A percentile compares a stretch with the other conserved stretches of the same genome.
Evolutionary conservation across 2,113 vertebrate species (phyloP).

Genomic region (Cynoglossus semilaevis): DNA sequence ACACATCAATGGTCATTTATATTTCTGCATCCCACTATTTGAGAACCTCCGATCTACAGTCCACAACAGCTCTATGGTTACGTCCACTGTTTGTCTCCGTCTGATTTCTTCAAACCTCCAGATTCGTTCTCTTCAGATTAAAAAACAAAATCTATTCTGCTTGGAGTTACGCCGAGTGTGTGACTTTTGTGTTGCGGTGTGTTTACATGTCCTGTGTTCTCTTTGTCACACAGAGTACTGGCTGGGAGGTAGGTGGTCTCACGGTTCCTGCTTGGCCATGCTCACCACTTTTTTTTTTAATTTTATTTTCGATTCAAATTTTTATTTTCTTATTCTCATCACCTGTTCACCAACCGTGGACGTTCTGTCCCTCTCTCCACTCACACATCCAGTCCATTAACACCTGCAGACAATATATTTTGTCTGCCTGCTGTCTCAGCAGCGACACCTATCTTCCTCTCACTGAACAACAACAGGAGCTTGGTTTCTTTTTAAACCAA

Average conservation of each 20-base stretch:
- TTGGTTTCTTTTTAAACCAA: slow-evolving; percentile 37
- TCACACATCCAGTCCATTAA: slow-evolving; percentile 89
- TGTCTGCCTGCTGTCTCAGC: slow-evolving; percentile 63
- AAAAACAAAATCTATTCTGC: slow-evolving; percentile 2
- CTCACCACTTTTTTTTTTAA: slow-evolving; percentile 50
- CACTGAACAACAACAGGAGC: slow-evolving; percentile 50
- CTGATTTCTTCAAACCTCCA: no score
- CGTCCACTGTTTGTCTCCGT: no score
- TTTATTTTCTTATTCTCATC: slow-evolving; percentile 50
- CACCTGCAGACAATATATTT: slow-evolving; percentile 73
- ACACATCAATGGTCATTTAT: no score
- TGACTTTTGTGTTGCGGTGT: slow-evolving; percentile 4
- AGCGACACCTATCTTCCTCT: slow-evolving; percentile 40
- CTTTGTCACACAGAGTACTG: slow-evolving; percentile 99
- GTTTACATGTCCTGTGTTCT: slow-evolving; percentile 79
- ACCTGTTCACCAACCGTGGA: slow-evolving; percentile 87
- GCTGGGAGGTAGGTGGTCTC: slow-evolving; percentile 99
- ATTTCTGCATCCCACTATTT: no score
- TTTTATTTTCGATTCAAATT: slow-evolving; percentile 30
- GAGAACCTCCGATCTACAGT: no score
- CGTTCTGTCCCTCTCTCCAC: slow-evolving; percentile 83
- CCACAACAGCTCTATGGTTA: no score
- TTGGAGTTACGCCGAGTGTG: slow-evolving; percentile 31
- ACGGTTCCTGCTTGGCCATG: slow-evolving; percentile 91
- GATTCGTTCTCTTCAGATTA: no score